These are phyloP conservation scores for Himalopsyche tibetana DNA, from an alignment of 2,888 invertebrate genomes.

Conservation along the genomic window DNA sequence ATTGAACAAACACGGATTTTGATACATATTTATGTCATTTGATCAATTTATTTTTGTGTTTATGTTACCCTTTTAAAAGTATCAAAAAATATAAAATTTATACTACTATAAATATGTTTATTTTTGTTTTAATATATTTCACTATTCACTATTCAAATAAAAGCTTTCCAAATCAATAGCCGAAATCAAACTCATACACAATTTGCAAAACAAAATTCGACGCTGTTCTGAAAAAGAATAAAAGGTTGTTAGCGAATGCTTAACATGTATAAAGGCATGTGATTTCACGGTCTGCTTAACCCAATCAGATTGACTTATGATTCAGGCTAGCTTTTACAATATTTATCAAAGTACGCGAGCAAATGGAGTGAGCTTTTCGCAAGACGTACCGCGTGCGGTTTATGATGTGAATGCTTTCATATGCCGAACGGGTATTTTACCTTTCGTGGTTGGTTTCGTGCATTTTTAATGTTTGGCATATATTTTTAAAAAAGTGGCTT, in stretches of 20 bases:
- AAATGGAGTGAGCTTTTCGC: conserved; percentile 16
- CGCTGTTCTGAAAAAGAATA: conserved; percentile 29
- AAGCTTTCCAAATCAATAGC: too few relatives aligned
- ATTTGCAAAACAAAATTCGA: not conserved
- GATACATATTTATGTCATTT: too few relatives aligned
- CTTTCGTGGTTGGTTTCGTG: not conserved
- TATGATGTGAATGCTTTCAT: not conserved
- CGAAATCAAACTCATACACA: too few relatives aligned
- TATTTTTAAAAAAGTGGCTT: not conserved
- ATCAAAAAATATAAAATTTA: too few relatives aligned
- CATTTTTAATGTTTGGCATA: not conserved
- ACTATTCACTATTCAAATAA: too few relatives aligned
- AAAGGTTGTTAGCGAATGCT: conserved; percentile 40
- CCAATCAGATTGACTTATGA: conserved; percentile 50
- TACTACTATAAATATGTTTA: too few relatives aligned
- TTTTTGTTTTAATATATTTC: too few relatives aligned
- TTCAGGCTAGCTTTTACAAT: conserved; percentile 44
- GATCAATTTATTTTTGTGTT: too few relatives aligned
- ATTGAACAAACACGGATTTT: too few relatives aligned
- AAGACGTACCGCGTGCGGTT: conserved; percentile 35
- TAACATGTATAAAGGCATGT: conserved; percentile 27
- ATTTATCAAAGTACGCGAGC: conserved; percentile 42
- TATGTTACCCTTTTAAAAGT: too few relatives aligned
- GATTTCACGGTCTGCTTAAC: conserved; percentile 48
- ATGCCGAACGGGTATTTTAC: not conserved